Evolutionary conservation across 1,140 invertebrate genomes (phyloP).

Genomic region (Zophobas atratus): DNA sequence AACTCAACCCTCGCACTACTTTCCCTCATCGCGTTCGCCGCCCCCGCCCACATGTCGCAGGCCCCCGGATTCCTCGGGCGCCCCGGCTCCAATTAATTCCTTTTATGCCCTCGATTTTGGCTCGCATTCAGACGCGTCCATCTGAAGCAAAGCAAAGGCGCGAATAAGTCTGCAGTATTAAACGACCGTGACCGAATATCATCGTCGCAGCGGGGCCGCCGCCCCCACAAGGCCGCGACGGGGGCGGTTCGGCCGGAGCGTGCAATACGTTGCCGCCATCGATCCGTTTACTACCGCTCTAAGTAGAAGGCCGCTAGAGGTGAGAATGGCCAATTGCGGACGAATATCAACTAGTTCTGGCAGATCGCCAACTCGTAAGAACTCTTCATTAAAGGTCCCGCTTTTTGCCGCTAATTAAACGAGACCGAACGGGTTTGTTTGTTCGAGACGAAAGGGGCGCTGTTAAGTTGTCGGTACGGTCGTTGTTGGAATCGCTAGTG

Average conservation of each 20-base stretch:
- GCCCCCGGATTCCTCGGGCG: too few species aligned
- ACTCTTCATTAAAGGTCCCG: slow-evolving; percentile 31
- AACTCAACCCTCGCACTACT: too few species aligned
- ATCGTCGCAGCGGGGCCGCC: slow-evolving; percentile 40
- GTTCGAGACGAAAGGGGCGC: neutral
- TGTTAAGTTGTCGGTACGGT: too few species aligned
- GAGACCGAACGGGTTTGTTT: neutral
- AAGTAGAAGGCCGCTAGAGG: slow-evolving; percentile 31
- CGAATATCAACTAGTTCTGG: slow-evolving; percentile 36
- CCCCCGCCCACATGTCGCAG: too few species aligned
- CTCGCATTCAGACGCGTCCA: neutral
- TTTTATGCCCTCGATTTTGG: too few species aligned
- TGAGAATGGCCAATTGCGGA: slow-evolving; percentile 36
- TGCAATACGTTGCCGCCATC: slow-evolving; percentile 34
- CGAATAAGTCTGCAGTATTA: slow-evolving; percentile 41
- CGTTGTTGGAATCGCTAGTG: too few species aligned
- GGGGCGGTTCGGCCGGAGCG: slow-evolving; percentile 20
- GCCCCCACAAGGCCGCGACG: slow-evolving; percentile 29
- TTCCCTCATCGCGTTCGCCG: too few species aligned
- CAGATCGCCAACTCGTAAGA: slow-evolving; percentile 31
- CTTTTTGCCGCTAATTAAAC: slow-evolving; percentile 15
- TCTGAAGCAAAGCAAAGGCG: slow-evolving; percentile 8
- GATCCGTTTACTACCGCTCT: slow-evolving; percentile 39
- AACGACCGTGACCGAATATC: slow-evolving; percentile 42
- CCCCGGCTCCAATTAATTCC: too few species aligned